These are phyloP conservation scores for Incurvaria masculella DNA, from an alignment of 2,888 invertebrate species.

Conservation along the genomic window DNA sequence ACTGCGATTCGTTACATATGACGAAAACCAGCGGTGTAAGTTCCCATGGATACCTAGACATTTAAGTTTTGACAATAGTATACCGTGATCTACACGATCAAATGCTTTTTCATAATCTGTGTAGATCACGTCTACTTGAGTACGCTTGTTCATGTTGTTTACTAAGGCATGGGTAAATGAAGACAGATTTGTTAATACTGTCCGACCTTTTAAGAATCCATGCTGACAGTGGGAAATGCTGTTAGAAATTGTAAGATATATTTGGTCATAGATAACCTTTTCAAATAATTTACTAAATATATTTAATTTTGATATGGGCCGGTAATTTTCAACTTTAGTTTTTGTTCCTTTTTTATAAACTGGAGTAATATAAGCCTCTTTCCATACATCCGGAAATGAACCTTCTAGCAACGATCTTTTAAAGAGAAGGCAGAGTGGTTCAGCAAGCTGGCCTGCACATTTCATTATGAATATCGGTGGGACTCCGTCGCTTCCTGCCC, in stretches of 20 bases:
- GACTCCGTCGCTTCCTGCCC: slow-evolving; percentile 1
- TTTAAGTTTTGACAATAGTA: too few relatives aligned
- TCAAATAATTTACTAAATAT: background rate
- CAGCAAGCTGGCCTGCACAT: background rate
- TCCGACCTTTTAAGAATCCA: background rate
- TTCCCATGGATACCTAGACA: too few relatives aligned
- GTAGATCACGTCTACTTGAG: slow-evolving; percentile 6
- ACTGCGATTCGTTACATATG: too few relatives aligned
- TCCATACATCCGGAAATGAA: background rate
- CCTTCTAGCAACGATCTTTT: background rate
- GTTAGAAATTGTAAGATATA: background rate
- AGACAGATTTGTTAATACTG: background rate
- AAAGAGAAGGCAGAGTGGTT: background rate
- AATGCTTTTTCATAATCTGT: slow-evolving; percentile 5
- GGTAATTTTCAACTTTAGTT: background rate
- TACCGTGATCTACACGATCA: too few relatives aligned
- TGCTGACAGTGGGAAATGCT: background rate
- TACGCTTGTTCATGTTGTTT: slow-evolving; percentile 1
- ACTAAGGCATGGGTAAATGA: background rate
- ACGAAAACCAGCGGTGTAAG: too few relatives aligned
- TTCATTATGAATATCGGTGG: background rate
- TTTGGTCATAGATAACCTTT: background rate
- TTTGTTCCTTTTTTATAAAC: slow-evolving; percentile 1
- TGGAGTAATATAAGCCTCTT: background rate
- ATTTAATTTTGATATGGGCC: background rate